Base-by-base conservation (phyloP, 2,888 invertebrate species). In the Caenorhabditis sp. region DNA sequence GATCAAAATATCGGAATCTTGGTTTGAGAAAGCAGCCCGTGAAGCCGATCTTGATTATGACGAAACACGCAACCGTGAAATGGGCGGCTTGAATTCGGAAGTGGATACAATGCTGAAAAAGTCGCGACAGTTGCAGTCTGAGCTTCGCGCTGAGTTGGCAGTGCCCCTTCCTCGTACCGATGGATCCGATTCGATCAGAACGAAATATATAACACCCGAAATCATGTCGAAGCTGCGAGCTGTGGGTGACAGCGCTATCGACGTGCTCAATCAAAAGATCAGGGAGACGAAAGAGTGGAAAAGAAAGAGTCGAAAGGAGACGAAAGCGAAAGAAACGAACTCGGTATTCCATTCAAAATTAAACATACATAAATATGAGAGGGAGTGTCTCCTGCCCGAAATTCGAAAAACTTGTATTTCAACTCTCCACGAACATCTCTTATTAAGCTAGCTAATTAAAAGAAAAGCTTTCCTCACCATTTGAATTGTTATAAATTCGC, bases 31-130 rank as follows among this genome's bases (percentile, higher is more conserved):
- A 92, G 95, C 95, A 1, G 96, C 96, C 0, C 94, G 95, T 85
- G 96, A 97, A 87, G 96, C 97, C 95, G 98, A 98, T 93, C 91
- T 94, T 51, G 93, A 93, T 14, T 93, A 97, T 2, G 97, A 97
- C 90, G 95, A 96, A 49, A 82, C 76, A 35, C 64, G 84, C 24
- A 61, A 19, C n/a, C 51, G 73, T 14, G 84, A 84, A 56, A 84
- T 82, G 80, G 61, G 73, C 44, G 85, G 84, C 10, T 22, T 59
- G 41, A 84, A 84, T 26, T 38, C 16, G 10, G 84, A 84, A 84
- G 84, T 84, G 1, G 80, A 84, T 51, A 19, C 44, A 19, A 84
- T 85, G 85, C 10, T 73, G 10, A 68, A 66, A 4, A 74, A 75
- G 31, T 72, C 31, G 1, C 47, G 79, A 16, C 80, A 80, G 51